Evolutionary conservation across 2,888 invertebrate genomes (phyloP), one percentile per base, ranked within the genome.

Genomic region (Rhagophthalmus giganteus): DNA sequence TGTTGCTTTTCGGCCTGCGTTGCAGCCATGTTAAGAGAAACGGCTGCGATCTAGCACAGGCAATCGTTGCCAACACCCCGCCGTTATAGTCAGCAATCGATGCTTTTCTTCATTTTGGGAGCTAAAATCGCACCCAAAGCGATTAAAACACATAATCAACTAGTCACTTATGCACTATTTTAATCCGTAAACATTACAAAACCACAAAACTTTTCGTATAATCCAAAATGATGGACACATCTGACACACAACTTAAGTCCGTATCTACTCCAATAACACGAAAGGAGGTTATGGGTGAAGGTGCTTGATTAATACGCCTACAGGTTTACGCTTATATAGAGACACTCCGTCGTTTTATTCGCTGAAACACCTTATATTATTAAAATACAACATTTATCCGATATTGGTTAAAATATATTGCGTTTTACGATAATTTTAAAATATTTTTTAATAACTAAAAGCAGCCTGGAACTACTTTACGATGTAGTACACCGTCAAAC

Each of bases 1-100:
- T 85, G 85, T 78, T 86, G 86, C 80, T 85, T 83, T 82, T 87
- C 87, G 79, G 87, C 85, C 84, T 86, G 86, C 83, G 87, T 87
- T 82, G 87, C 86, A 85, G 87, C 87, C 87, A 87, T 87, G 84
- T 86, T 86, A 80, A 71, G 70, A 70, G 69, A 72, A 72, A 72
- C 72, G 73, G 70, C 72, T 72, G 71, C 72, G 71, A 72, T 71
- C 69, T 67, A 70, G 71, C 74, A 75, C 74, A 74, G 75, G 76
- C 75, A 73, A 74, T 71, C 73, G 74, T 74, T 74, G 77, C 81
- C 81, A 79, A 82, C 81, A 81, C 82, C 82, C 81, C 82, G 81
- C 70, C 71, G 72, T 73, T 73, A 71, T 67, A 71, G 66, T 72
- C 71, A 71, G 67, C 70, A 70, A 71, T 70, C 69, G 69, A 71